A percentile compares a stretch with the other conserved stretches of the same genome.
Conservation (phyloP, 1,140 invertebrate species). For the Zaprionus tsacasi region DNA sequence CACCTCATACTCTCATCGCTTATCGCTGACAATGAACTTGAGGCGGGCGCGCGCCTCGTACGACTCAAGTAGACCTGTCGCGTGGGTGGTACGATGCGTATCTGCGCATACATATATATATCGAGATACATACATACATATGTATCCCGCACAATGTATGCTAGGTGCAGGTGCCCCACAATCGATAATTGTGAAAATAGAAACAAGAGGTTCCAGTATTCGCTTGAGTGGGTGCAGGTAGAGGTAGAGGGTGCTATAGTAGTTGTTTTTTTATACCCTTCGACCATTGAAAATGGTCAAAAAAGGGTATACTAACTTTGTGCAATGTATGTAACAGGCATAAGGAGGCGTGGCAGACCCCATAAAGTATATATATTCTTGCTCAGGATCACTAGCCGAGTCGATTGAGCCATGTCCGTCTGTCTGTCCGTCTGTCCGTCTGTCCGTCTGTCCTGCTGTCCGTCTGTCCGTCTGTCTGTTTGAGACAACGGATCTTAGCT, state of each 20-base stretch:
- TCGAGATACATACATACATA: background rate
- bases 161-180: constrained; percentile 42
- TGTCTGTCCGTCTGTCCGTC: no score
- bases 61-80: constrained; percentile 3
- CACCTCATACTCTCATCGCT: constrained; percentile 15
- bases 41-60: constrained; percentile 29
- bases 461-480: no score
- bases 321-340: no score
- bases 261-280: no score
- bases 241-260: background rate
- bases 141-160: background rate
- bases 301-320: no score
- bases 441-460: no score
- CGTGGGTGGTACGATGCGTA: constrained; percentile 10
- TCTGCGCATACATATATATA: background rate
- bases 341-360: no score
- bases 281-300: no score
- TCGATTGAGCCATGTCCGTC: no score
- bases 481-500: no score
- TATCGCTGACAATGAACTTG: constrained; percentile 74
- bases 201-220: constrained; percentile 36
- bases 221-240: background rate
- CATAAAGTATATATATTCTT: no score
- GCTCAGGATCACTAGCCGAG: no score
- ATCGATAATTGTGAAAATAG: constrained; percentile 69